Conservation (phyloP, 2,888 invertebrate species). For the Sericinus montela region DNA sequence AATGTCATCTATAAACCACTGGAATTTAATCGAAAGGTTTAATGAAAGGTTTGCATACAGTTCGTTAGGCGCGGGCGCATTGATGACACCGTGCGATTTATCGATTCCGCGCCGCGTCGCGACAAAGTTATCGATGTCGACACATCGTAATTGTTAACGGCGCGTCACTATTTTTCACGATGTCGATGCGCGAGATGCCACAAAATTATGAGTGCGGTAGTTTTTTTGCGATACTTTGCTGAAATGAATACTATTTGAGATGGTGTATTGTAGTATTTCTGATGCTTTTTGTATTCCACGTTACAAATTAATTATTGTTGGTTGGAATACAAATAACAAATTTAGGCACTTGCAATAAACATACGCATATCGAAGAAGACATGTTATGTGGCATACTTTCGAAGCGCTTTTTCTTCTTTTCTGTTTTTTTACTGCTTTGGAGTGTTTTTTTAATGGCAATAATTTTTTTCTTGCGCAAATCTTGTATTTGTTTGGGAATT, state of each 20-base stretch:
- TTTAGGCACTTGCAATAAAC: too few relatives aligned
- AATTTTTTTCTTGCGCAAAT: too few relatives aligned
- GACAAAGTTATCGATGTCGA: conserved; percentile 61
- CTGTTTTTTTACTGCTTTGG: too few relatives aligned
- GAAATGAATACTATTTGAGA: not conserved
- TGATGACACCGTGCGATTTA: conserved; percentile 51
- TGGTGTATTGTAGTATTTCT: not conserved
- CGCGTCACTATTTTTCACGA: conserved; percentile 40
- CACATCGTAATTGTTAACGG: conserved; percentile 35
- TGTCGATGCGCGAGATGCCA: not conserved
- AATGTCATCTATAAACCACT: conserved; percentile 58
- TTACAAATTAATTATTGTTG: not conserved
- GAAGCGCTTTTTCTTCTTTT: too few relatives aligned
- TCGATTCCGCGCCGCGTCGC: conserved; percentile 39
- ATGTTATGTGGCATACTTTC: too few relatives aligned
- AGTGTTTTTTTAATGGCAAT: too few relatives aligned
- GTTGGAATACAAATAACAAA: not conserved
- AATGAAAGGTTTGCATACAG: conserved; percentile 46
- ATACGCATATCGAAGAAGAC: too few relatives aligned
- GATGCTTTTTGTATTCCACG: not conserved
- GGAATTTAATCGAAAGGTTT: conserved; percentile 56
- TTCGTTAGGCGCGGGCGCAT: conserved; percentile 26
- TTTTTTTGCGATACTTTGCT: not conserved
- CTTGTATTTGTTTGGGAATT: too few relatives aligned
- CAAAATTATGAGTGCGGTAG: not conserved